phyloP scores from a whole-genome alignment of 2,113 vertebrate genomes.

The Dunckerocampus dactyliophorus region DNA sequence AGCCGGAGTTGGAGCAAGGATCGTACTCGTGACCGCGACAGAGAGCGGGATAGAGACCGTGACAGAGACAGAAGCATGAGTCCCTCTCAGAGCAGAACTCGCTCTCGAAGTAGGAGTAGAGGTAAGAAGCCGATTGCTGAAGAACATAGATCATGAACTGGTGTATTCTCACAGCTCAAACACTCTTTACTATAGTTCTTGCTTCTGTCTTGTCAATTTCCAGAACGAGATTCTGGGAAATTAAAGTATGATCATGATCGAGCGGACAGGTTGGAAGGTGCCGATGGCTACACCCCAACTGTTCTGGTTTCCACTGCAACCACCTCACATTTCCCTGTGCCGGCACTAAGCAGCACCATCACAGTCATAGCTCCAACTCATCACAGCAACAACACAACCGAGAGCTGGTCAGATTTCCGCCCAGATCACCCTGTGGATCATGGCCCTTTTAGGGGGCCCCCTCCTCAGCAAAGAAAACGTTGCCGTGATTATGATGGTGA shows the following conservation, averaged over 20 bases:
- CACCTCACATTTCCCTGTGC: conserved; percentile 88
- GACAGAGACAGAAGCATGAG: conserved; percentile 50
- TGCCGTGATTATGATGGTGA: conserved; percentile 97
- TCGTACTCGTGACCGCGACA: conserved; percentile 81
- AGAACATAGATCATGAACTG: not conserved
- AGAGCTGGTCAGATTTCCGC: conserved; percentile 92
- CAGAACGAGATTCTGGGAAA: conserved; percentile 90
- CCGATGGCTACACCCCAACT: conserved; percentile 82
- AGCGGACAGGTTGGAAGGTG: conserved; percentile 63
- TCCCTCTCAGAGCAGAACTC: conserved; percentile 47
- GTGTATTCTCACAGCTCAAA: not conserved
- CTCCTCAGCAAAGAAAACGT: conserved; percentile 86
- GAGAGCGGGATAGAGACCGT: conserved; percentile 76
- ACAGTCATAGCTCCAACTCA: conserved; percentile 89
- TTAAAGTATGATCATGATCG: conserved; percentile 88
- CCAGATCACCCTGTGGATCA: conserved; percentile 86
- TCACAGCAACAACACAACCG: conserved; percentile 90
- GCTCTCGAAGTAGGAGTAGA: conserved; percentile 80
- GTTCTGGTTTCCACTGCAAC: conserved; percentile 78
- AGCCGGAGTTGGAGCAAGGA: conserved; percentile 96
- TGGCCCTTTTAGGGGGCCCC: conserved; percentile 81
- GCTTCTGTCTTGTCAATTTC: not conserved
- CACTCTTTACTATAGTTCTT: not conserved
- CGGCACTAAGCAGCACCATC: conserved; percentile 91
- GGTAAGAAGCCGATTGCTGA: conserved; percentile 34